A percentile compares a stretch with the other conserved stretches of the same genome.
These are phyloP conservation scores for Kryptolebias marmoratus DNA, from an alignment of 2,113 vertebrate species.

Conservation along the genomic window DNA sequence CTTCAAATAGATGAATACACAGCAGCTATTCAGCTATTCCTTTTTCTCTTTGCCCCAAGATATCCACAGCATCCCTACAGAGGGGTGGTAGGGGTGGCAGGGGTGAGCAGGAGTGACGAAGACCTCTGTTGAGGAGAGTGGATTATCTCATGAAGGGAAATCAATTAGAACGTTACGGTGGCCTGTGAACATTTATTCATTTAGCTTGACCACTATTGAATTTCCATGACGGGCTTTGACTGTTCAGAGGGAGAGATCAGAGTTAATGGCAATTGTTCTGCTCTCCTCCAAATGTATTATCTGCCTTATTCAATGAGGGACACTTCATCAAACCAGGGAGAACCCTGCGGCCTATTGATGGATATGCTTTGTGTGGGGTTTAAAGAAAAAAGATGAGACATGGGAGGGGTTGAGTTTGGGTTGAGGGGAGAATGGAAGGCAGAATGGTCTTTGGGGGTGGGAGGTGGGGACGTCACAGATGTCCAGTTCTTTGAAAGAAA, in stretches of 20 bases:
- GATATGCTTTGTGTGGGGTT: conserved; percentile 95
- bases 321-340: conserved; percentile 98
- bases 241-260: conserved; percentile 89
- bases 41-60: conserved; percentile 84
- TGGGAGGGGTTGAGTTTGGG: conserved; percentile 65
- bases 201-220: conserved; percentile 99
- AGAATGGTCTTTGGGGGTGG: conserved; percentile 35
- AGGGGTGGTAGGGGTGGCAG: conserved; percentile 89
- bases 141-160: conserved; percentile 98
- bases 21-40: conserved; percentile 81
- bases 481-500: conserved; percentile 99
- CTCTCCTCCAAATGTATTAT: conserved; percentile 98
- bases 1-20: conserved; percentile 85
- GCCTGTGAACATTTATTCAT: conserved; percentile 98
- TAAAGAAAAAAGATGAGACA: conserved; percentile 71
- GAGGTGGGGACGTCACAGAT: conserved; percentile 95
- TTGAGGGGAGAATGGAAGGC: conserved; percentile 53
- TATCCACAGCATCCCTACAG: conserved; percentile 72
- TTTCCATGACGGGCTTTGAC: conserved; percentile 99
- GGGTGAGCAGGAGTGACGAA: conserved; percentile 90
- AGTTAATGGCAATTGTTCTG: conserved; percentile 99
- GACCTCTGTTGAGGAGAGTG: conserved; percentile 89
- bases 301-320: conserved; percentile 98
- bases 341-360: conserved; percentile 97
- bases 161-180: conserved; percentile 95